Base-by-base conservation (phyloP, 1,140 invertebrate species). In the Aphelenchoides besseyi region DNA sequence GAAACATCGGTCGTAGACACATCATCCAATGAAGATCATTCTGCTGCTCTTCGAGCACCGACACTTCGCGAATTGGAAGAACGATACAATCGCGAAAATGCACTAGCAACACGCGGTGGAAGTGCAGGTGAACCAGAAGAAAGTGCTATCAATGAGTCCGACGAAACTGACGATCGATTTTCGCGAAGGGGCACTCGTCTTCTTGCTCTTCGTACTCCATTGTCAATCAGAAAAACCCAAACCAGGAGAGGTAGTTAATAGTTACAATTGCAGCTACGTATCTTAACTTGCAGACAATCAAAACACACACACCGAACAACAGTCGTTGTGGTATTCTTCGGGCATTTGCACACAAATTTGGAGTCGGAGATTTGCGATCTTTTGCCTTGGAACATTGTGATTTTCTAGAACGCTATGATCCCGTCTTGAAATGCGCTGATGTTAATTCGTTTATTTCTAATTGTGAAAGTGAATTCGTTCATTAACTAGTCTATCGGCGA, bases 71-170 rank as follows among this genome's bases (percentile, higher is more conserved):
- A 59, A 33, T 18, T 59, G 5, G 55, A 59, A 59, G 55, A 59
- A 33, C 55, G 5, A 33, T 59, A 59, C 55, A 59, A 59, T 23
- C 5, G 18, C 5, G 55, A 59, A 33, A 59, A 59, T 23, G 55
- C 55, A 5, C 55, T 59, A 8, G 55, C 55, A 8, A 59, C 55
- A 29, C 55, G 55, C 32, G 55, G 55, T 16, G 55, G 18, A 5
- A 41, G n/a, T n/a, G n/a, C n/a, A n/a, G 55, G 23, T 33, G 55
- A 59, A 8, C 18, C 55, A 5, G 55, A 59, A 59, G 5, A 59
- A 33, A 33, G 32, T 8, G 32, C 55, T 23, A 59, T 33, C 55
- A 33, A 28, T 23, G 55, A 8, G 55, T 48, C 57, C 57, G 30
- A 41, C 9, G 57, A 59, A 18, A 23, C 57, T 41, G 8, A 8